Base-by-base conservation (phyloP, 1,140 invertebrate genomes). In the Drosophila setifemur region DNA sequence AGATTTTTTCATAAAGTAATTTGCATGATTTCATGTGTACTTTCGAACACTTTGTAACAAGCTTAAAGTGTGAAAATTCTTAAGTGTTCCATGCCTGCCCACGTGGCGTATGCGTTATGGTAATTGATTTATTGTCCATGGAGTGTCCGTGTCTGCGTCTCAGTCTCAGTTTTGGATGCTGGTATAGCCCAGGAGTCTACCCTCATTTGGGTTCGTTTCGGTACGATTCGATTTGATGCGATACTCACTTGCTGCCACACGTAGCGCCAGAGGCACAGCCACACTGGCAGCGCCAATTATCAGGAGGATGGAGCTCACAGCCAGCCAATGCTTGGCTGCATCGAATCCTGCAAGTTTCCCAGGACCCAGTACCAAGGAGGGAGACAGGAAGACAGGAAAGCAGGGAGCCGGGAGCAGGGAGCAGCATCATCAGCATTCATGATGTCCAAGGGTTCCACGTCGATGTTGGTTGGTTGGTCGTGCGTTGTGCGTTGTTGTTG, bases 211-310 rank as follows among this genome's bases (percentile, higher is more conserved):
- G 23, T 19, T 25, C n/a, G n/a, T 23, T n/a, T n/a, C 8, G 2
- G 9, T n/a, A 33, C 11, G 31, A 16, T 19, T 42, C 33, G 33
- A 11, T 60, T 55, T 35, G 35, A 25, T 25, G 57, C 57, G 57
- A 57, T 74, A 89, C 81, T 89, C 73, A 90, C 89, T 93, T 55
- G 93, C 93, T 50, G 93, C 92, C 8, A 94, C 93, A 67, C 93
- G 92, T 88, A 94, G 89, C 2, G 93, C 93, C 63, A 94, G 91
- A 9, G 93, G 93, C 11, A 94, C 93, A 2, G 93, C 93, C 23
- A 94, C 93, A 70, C 93, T 93, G 29, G 93, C 93, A 48, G 93
- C 93, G 25, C 93, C 93, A 43, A 93, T 93, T 67, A 94, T 92
- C 73, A 94, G 85, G 58, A 94, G 92, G 53, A 94, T 91, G 43